Percentiles rank a stretch among this genome's conserved stretches.
These are phyloP conservation scores for Oriolus oriolus DNA, from an alignment of 2,113 vertebrate genomes.

Conservation along the genomic window DNA sequence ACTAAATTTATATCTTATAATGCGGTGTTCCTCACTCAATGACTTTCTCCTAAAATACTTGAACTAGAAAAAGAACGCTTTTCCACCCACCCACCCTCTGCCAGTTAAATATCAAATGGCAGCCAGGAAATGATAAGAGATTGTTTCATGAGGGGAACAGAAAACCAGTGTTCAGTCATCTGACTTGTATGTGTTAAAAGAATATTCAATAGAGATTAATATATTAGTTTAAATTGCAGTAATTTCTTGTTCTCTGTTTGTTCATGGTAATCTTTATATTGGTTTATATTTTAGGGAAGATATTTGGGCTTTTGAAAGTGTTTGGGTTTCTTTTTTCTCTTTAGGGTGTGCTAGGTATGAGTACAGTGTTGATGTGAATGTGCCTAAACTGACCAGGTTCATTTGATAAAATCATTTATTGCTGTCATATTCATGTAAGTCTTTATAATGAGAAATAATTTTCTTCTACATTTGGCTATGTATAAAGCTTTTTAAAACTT, in stretches of 20 bases:
- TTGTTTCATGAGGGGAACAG: neutral
- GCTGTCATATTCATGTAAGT: neutral
- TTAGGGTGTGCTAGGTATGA: neutral
- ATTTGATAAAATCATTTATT: neutral
- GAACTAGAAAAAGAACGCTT: conserved; percentile 18
- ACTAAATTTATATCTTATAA: neutral
- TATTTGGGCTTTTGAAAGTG: neutral
- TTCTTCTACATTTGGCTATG: neutral
- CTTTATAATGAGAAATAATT: neutral
- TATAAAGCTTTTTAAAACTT: neutral
- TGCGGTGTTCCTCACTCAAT: neutral
- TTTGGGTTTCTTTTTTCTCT: neutral
- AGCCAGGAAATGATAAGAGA: conserved; percentile 24
- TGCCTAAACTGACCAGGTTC: neutral
- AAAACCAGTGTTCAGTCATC: neutral
- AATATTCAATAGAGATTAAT: neutral
- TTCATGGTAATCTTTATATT: neutral
- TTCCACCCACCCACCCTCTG: conserved; percentile 34
- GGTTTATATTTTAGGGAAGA: neutral
- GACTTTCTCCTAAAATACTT: conserved; percentile 39
- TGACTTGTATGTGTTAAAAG: neutral
- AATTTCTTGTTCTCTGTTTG: neutral
- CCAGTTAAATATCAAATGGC: conserved; percentile 40
- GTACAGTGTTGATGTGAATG: neutral
- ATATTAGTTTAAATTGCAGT: neutral